Conservation (phyloP, 2,113 vertebrate species). For the Macheiramphus alcinus region DNA sequence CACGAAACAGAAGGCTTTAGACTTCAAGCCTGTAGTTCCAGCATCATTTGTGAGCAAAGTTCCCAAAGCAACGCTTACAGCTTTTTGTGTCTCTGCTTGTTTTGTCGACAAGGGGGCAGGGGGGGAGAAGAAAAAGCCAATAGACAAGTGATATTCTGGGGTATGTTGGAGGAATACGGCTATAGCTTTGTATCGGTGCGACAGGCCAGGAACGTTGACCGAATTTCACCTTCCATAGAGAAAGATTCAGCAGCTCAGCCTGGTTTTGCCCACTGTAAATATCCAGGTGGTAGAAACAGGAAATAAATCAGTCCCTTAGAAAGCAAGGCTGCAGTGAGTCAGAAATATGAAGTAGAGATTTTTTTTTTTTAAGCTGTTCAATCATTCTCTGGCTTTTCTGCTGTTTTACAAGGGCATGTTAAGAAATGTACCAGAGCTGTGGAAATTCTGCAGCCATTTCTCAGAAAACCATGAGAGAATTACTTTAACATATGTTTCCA, state of each 20-base stretch:
- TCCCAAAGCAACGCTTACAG: background rate
- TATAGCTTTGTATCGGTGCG: fast-evolving
- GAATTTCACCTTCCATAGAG: fast-evolving
- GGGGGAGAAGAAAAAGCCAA: background rate
- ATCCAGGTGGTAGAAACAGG: background rate
- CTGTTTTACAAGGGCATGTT: conserved; percentile 10
- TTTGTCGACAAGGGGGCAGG: fast-evolving
- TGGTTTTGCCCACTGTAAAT: fast-evolving
- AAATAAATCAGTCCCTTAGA: background rate
- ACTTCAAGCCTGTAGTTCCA: too few species aligned
- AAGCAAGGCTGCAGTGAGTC: background rate
- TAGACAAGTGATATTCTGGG: fast-evolving
- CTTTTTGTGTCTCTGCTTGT: background rate
- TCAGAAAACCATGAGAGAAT: conserved; percentile 48
- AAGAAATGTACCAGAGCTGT: conserved; percentile 27
- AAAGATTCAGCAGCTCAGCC: background rate
- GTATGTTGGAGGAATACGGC: fast-evolving
- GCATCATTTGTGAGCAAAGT: background rate
- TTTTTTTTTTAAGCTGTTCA: background rate
- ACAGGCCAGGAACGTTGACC: fast-evolving
- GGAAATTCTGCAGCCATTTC: conserved; percentile 58
- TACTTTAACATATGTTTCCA: conserved; percentile 35
- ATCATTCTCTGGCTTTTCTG: conserved; percentile 34
- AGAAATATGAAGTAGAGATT: background rate
- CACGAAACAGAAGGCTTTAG: fast-evolving